Percentiles rank a stretch among this genome's conserved stretches.
Evolutionary conservation across 2,113 vertebrate species (phyloP).

Genomic region (Sigmodon hispidus): DNA sequence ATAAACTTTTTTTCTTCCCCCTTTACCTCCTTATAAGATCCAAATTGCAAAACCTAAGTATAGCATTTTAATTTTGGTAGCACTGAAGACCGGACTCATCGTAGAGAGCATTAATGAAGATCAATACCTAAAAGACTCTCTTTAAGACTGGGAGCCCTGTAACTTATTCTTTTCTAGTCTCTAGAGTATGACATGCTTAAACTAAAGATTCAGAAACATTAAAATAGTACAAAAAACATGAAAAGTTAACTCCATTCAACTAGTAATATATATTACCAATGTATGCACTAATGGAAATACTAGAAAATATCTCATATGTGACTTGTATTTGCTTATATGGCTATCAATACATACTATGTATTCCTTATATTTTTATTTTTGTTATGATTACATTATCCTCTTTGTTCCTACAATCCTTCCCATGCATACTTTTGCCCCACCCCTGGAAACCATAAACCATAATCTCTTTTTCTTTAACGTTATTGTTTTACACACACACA

Average conservation of each 20-base stretch:
- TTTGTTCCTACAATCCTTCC: background rate
- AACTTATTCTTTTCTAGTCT: slow-evolving; percentile 52
- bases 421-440: background rate
- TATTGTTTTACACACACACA: background rate
- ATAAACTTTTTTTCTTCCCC: slow-evolving; percentile 44
- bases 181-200: slow-evolving; percentile 16
- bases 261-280: background rate
- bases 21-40: slow-evolving; percentile 66
- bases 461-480: background rate
- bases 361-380: background rate
- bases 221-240: background rate
- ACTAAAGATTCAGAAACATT: slow-evolving; percentile 15
- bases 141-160: slow-evolving; percentile 4
- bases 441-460: background rate
- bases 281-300: background rate
- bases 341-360: background rate
- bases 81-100: slow-evolving; percentile 38
- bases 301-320: slow-evolving; percentile 44
- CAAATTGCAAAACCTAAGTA: slow-evolving; percentile 39
- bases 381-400: background rate
- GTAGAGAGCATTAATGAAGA: slow-evolving; percentile 35
- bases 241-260: slow-evolving; percentile 34
- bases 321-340: background rate
- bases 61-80: slow-evolving; percentile 59
- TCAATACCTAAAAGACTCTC: slow-evolving; percentile 47